A percentile compares a stretch with the other conserved stretches of the same genome.
phyloP scores from a whole-genome alignment of 2,113 vertebrate genomes.

The Callorhinus ursinus region DNA sequence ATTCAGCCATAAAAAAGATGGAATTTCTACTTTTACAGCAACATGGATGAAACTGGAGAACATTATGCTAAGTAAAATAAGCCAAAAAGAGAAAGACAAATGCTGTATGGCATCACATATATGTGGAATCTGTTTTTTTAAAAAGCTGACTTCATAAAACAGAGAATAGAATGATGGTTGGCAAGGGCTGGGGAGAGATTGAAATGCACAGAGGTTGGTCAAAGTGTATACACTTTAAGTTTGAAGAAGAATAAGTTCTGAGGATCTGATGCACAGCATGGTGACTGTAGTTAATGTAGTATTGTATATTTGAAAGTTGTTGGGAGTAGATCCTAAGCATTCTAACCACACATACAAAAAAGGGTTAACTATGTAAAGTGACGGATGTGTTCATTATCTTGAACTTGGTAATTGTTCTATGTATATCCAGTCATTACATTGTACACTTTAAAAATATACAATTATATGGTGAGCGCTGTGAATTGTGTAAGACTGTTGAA shows the following conservation, averaged over 20 bases:
- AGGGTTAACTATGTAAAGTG: neutral
- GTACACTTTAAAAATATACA: neutral
- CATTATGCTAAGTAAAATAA: neutral
- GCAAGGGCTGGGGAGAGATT: neutral
- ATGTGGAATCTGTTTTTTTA: neutral
- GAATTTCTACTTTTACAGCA: neutral
- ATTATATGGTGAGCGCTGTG: no score
- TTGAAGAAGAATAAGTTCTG: neutral
- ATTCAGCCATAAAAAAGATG: neutral
- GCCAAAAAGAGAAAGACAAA: neutral
- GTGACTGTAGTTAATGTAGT: neutral
- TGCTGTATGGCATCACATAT: neutral
- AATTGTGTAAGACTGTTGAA: no score
- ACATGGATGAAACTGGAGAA: neutral
- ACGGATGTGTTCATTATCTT: neutral
- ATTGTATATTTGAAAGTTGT: neutral
- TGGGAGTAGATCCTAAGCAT: neutral
- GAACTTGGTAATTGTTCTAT: neutral
- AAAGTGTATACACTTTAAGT: neutral
- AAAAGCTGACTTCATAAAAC: neutral
- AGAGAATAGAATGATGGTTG: neutral
- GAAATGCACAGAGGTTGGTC: neutral
- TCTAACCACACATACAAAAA: neutral
- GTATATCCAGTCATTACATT: neutral
- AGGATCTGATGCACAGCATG: neutral